phyloP scores from a whole-genome alignment of 2,113 vertebrate species.

The Catharus minimus region DNA sequence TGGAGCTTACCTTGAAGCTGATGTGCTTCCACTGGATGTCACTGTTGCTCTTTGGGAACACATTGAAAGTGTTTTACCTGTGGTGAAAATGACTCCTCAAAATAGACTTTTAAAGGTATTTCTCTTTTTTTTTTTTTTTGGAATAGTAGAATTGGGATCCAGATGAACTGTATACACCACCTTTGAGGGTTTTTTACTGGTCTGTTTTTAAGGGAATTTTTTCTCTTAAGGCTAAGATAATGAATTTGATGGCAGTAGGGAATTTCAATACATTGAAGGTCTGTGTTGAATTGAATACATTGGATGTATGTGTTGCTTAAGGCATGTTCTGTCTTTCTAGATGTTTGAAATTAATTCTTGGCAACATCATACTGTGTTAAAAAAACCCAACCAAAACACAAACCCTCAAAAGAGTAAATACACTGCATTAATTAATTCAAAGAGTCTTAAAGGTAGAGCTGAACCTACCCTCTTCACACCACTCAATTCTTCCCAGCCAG shows the following conservation, averaged over 20 bases:
- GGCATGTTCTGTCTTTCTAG: neutral
- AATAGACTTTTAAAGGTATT: neutral
- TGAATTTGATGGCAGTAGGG: neutral
- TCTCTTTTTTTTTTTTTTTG: neutral
- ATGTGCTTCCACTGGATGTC: conserved; percentile 51
- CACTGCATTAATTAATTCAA: neutral
- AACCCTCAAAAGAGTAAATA: neutral
- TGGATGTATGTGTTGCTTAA: neutral
- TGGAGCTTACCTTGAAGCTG: neutral
- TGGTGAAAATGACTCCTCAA: neutral
- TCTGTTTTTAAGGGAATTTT: neutral
- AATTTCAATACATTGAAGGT: neutral
- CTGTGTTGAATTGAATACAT: neutral
- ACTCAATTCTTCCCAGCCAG: neutral
- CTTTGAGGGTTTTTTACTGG: neutral
- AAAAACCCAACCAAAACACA: neutral
- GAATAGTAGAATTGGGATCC: neutral
- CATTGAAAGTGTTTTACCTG: neutral
- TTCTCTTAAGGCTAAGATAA: neutral
- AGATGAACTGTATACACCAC: neutral
- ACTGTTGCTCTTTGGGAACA: conserved; percentile 43
- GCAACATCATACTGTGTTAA: neutral
- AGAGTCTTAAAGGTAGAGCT: neutral
- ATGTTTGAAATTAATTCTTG: neutral
- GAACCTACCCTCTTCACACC: rapidly evolving